These are phyloP conservation scores for Taphrorychus bicolor DNA, from an alignment of 2,888 invertebrate genomes.

Conservation along the genomic window DNA sequence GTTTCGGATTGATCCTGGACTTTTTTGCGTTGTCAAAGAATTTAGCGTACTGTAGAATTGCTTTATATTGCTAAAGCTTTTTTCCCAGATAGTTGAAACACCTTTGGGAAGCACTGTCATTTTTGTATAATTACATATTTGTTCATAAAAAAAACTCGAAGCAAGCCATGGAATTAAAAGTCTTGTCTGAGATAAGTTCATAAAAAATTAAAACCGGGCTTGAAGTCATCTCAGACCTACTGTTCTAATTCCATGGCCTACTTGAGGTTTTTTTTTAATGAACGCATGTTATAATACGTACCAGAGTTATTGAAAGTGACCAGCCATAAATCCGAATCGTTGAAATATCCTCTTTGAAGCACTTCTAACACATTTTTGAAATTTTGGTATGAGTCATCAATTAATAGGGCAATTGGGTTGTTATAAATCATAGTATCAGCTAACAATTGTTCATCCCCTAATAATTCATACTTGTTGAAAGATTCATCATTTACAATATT, in stretches of 20 bases:
- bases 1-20: slow-evolving; percentile 39
- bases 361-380: slow-evolving; percentile 38
- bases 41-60: slow-evolving; percentile 40
- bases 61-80: slow-evolving; percentile 42
- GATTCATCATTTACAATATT: neutral
- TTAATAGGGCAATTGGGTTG: slow-evolving; percentile 48
- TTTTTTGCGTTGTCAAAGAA: slow-evolving; percentile 13
- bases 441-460: slow-evolving; percentile 10
- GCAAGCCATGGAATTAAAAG: too few species aligned
- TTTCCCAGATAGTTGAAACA: slow-evolving; percentile 46
- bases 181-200: too few species aligned
- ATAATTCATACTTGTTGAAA: slow-evolving; percentile 13
- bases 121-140: neutral
- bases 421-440: slow-evolving; percentile 4
- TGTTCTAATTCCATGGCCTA: too few species aligned
- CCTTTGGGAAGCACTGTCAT: slow-evolving; percentile 44
- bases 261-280: too few species aligned
- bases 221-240: too few species aligned
- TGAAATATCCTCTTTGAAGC: neutral
- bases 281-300: too few species aligned
- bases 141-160: too few species aligned
- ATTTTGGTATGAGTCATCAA: slow-evolving; percentile 49
- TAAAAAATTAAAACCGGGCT: too few species aligned
- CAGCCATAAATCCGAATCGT: slow-evolving; percentile 49
- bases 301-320: slow-evolving; percentile 54